Evolutionary conservation across 2,888 invertebrate species (phyloP), one percentile per base, ranked within the genome.

Genomic region (Drosophila sordidula): DNA sequence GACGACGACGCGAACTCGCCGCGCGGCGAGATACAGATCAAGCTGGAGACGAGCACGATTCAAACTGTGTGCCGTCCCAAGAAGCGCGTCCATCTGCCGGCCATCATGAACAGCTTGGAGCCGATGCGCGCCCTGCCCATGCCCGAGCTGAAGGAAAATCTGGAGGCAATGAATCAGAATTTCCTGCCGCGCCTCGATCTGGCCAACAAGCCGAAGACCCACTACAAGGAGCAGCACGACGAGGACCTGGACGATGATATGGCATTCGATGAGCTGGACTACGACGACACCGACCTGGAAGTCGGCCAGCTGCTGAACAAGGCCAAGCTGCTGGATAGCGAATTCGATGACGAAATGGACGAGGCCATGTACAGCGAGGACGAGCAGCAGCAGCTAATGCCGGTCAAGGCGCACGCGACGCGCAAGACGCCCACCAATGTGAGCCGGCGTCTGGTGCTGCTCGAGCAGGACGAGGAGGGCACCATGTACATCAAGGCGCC

Each of bases 401-500:
- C 29, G 8, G 8, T 25, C 36, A 46, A 32, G 12, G n/a, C 59
- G 29, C 61, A 70, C 0, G 29, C 64, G 1, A 6, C 47, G 42
- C 34, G 34, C 4, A 56, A 54, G 6, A 65, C 68, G 14, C 39
- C 46, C 6, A 18, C 56, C 12, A 71, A 50, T 18, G 36, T 66
- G 0, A 79, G 70, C 22, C 68, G 86, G 5, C 80, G 75, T 6
- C 54, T 78, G 42, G 70, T 80, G 8, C 1, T 75, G 3, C 67
- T 65, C 14, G 87, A 88, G 45, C 75, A 76, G 42, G 78, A 80
- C 18, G 79, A 76, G 42, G 69, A 79, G 14, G 80, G 76, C 14
- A 77, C 79, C 59, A 75, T 75, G 70, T 82, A 82, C 25, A 84
- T 88, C 12, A 87, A 84, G 70, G 72, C 87, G 11, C 68, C 80